Conservation (phyloP, 2,797 vertebrate genomes). For the Phyllotis vaccarum region DNA sequence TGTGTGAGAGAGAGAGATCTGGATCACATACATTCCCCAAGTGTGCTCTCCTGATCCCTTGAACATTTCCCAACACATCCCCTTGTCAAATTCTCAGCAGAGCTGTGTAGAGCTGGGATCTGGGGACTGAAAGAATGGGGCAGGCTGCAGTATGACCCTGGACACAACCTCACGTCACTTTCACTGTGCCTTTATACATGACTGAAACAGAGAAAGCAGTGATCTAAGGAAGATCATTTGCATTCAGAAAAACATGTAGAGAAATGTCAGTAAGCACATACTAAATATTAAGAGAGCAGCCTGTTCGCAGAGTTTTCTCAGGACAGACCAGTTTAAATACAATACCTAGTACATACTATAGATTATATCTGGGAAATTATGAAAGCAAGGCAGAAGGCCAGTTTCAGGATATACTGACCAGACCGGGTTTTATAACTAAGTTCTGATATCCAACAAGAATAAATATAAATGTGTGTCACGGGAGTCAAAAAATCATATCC, state of each 20-base stretch:
- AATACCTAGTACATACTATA: background rate
- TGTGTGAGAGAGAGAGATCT: background rate
- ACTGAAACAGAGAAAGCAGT: background rate
- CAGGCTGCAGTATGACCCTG: background rate
- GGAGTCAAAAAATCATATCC: background rate
- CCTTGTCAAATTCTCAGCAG: background rate
- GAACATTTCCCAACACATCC: background rate
- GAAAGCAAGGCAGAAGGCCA: background rate
- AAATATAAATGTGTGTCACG: background rate
- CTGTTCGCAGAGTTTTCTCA: background rate
- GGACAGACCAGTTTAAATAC: background rate
- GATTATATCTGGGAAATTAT: background rate
- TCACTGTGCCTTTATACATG: background rate
- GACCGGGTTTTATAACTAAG: background rate
- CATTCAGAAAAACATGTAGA: background rate
- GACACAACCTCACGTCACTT: background rate
- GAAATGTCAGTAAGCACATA: background rate
- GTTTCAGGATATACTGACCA: background rate
- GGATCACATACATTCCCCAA: background rate
- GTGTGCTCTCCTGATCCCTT: background rate
- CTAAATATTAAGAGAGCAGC: background rate
- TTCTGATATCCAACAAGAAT: background rate
- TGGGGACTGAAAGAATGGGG: background rate
- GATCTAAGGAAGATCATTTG: background rate
- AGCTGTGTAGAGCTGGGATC: background rate